Conservation (phyloP, 2,113 vertebrate species). For the Ctenomys sociabilis region DNA sequence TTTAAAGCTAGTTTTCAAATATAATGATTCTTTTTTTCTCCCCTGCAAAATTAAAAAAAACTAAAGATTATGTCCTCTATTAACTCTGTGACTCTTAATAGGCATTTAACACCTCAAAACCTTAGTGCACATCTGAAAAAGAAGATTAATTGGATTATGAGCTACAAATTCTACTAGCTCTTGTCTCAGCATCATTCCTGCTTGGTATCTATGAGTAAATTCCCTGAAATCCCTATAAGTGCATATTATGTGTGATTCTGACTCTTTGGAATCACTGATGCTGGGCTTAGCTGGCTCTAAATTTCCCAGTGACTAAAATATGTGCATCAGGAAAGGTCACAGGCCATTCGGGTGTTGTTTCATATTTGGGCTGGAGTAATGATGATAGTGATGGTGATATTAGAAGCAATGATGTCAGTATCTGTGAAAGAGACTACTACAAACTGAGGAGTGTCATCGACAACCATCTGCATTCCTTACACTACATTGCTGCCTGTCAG, state of each 20-base stretch:
- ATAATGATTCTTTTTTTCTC: not conserved
- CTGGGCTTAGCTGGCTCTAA: not conserved
- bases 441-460: not conserved
- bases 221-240: not conserved
- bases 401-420: not conserved
- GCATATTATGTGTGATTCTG: not conserved
- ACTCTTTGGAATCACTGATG: not conserved
- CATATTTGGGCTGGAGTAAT: not conserved
- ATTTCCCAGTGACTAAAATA: conserved; percentile 3
- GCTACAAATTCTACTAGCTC: not conserved
- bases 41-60: not conserved
- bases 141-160: not conserved
- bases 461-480: conserved; percentile 7
- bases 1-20: not conserved
- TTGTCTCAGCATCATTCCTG: not conserved
- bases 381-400: not conserved
- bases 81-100: conserved; percentile 7
- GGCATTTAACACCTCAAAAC: not conserved
- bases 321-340: not conserved
- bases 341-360: not conserved
- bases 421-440: not conserved
- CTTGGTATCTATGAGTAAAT: not conserved
- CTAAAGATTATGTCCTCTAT: not conserved
- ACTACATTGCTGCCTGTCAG: conserved; percentile 53
- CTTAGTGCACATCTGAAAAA: conserved; percentile 12